phyloP scores from a whole-genome alignment of 1,140 invertebrate genomes.

The Anastrepha ludens region DNA sequence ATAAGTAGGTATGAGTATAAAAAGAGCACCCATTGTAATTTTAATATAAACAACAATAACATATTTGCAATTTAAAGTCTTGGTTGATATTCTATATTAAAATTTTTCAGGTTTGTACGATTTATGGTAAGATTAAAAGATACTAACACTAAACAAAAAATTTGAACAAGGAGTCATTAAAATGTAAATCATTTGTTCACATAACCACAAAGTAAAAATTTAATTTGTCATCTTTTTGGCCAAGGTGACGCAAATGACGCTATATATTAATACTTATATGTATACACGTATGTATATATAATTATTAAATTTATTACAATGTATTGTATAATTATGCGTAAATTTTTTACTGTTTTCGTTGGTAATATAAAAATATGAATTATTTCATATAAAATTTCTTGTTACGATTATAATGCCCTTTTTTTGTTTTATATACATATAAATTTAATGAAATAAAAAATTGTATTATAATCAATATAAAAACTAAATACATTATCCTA shows the following conservation, averaged over 20 bases:
- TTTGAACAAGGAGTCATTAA: not conserved
- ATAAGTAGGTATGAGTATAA: too few relatives aligned
- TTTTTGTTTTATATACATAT: not conserved
- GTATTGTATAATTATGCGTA: not conserved
- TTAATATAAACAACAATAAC: not conserved
- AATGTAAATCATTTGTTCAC: not conserved
- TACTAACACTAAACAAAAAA: not conserved
- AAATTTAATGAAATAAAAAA: not conserved
- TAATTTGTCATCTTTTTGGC: too few relatives aligned
- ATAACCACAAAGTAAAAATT: too few relatives aligned
- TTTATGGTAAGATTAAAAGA: not conserved
- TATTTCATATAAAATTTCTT: not conserved
- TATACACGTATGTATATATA: not conserved
- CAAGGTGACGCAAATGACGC: not conserved
- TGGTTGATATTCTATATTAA: constrained; percentile 11
- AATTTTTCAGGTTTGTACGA: not conserved
- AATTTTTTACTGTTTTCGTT: not conserved
- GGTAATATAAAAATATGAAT: constrained; percentile 28
- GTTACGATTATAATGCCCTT: not conserved
- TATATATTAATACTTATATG: not conserved
- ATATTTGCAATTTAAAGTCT: not conserved
- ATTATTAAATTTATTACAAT: not conserved
- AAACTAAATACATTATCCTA: not conserved
- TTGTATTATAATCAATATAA: not conserved
- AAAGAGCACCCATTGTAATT: not conserved